A percentile compares a stretch with the other conserved stretches of the same genome.
Conservation (phyloP, 2,888 invertebrate species). For the Buathra laborator region DNA sequence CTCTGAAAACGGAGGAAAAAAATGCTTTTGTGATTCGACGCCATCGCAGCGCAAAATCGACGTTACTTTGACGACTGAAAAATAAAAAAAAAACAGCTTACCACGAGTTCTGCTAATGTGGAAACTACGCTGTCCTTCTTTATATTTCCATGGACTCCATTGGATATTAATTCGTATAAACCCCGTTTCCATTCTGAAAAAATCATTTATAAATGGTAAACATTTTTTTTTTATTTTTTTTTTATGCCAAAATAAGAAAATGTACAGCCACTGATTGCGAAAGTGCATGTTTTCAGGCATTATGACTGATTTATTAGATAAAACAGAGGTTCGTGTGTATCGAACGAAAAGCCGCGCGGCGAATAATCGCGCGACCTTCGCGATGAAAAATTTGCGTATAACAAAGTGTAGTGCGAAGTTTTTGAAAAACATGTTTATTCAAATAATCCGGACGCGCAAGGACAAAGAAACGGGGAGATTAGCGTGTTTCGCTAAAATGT, state of each 20-base stretch:
- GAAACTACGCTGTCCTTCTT: conserved; percentile 92
- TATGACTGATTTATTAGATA: no score
- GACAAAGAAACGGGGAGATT: conserved; percentile 31
- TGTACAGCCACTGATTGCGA: not conserved
- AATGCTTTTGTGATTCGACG: not conserved
- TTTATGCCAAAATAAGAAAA: not conserved
- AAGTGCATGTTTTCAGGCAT: no score
- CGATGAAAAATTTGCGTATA: not conserved
- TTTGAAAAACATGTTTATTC: not conserved
- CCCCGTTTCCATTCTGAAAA: conserved; percentile 90
- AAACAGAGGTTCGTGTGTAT: not conserved
- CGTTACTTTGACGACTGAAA: not conserved
- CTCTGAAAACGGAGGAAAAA: conserved; percentile 86
- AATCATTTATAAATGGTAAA: conserved; percentile 15
- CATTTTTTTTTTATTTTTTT: no score
- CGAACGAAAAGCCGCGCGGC: not conserved
- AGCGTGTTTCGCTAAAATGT: conserved; percentile 16
- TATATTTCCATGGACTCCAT: conserved; percentile 91
- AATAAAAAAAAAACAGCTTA: conserved; percentile 85
- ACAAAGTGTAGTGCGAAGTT: not conserved
- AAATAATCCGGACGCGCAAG: not conserved
- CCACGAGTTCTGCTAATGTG: conserved; percentile 91
- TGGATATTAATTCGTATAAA: conserved; percentile 93
- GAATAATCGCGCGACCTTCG: not conserved
- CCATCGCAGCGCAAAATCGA: not conserved